Conservation (phyloP, 2,113 vertebrate genomes). For the Psettodes erumei region DNA sequence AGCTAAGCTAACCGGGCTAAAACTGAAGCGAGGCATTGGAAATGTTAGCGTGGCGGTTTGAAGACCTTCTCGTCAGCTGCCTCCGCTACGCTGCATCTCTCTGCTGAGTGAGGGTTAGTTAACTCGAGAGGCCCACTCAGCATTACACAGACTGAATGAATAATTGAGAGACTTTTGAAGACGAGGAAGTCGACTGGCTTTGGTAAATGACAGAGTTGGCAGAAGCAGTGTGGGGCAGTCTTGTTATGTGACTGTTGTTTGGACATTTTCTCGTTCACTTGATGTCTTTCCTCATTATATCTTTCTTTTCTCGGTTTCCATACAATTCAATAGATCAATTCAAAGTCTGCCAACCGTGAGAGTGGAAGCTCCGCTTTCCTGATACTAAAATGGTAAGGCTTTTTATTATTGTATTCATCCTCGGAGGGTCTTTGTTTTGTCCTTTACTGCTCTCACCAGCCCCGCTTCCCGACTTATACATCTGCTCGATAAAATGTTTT, state of each 20-base stretch:
- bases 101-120: neutral
- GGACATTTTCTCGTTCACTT: neutral
- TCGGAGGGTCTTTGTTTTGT: neutral
- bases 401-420: neutral
- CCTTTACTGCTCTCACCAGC: neutral
- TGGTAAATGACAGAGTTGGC: neutral
- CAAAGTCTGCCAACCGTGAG: constrained; percentile 20
- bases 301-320: neutral
- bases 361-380: constrained; percentile 15
- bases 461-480: too few relatives aligned
- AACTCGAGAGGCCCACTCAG: neutral
- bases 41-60: neutral
- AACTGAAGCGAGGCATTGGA: neutral
- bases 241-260: neutral
- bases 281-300: neutral
- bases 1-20: constrained; percentile 47
- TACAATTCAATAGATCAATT: constrained; percentile 1
- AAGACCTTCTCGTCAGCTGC: neutral
- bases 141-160: neutral
- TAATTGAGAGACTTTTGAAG: neutral
- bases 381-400: constrained; percentile 69
- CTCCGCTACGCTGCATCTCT: neutral
- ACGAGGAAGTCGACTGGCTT: neutral
- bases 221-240: neutral
- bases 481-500: neutral